Evolutionary conservation across 2,113 vertebrate species (phyloP), one percentile per base, ranked within the genome.

Genomic region (Austrofundulus limnaeus): DNA sequence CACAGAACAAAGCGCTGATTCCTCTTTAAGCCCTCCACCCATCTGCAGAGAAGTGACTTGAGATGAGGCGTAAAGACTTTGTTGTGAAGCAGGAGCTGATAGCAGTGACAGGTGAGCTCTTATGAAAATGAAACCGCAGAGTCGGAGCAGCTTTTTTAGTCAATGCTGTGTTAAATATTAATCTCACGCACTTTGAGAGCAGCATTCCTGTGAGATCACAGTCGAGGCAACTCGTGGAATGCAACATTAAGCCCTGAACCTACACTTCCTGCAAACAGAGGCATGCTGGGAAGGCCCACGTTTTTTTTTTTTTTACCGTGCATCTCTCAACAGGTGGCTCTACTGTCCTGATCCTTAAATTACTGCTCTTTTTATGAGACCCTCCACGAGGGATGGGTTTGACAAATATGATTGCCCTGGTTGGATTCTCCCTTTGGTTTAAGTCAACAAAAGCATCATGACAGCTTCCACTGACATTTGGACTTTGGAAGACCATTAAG

Each of bases 81-180:
- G 81, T 82, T 77, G 69, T 72, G 74, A 74, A 57, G 43, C 11
- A 66, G 50, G 45, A 50, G 39, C 82, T 75, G 84, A 88, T 77
- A 85, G 82, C 47, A 50, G 58, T 49, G 72, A 74, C 75, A 70
- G 72, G 63, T 52, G 60, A 66, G 78, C 61, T 61, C 50, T 60
- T 82, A 59, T 64, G 85, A 81, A 87, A 87, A 45, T 63, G 58
- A 81, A 72, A 78, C 59, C 66, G 16, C 78, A 53, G 66, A 47
- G 52, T 61, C 64, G 24, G 67, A 61, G 60, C 57, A 62, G 70
- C 64, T 53, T 77, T 83, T 72, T 72, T 51, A 63, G 41, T 72
- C 58, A 47, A 50, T 61, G 66, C 58, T 61, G 79, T 80, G 90
- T 90, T 88, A 90, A 89, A 89, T 85, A 91, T 91, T 89, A 87